Evolutionary conservation across 2,888 invertebrate genomes (phyloP).

Genomic region (Emmelina monodactyla): DNA sequence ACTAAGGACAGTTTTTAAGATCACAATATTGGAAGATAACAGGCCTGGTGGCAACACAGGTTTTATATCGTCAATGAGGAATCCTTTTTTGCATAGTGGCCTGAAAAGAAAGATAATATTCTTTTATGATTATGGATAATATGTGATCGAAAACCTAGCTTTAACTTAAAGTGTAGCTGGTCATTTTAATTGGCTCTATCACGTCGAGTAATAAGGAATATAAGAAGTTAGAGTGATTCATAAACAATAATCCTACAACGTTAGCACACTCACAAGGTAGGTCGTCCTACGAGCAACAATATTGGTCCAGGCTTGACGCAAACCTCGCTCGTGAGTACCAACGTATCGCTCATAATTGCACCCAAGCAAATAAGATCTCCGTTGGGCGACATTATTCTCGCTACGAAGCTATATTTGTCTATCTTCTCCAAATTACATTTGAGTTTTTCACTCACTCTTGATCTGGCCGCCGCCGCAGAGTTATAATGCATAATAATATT

Average conservation of each 20-base stretch:
- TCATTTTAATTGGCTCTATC: too few relatives aligned
- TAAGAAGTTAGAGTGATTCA: too few relatives aligned
- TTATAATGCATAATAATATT: conserved; percentile 37
- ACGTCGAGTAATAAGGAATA: too few relatives aligned
- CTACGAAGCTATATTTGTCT: conserved; percentile 34
- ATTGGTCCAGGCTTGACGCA: conserved; percentile 40
- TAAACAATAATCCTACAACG: too few relatives aligned
- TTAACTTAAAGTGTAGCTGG: too few relatives aligned
- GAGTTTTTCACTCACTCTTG: conserved; percentile 19
- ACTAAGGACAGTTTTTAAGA: conserved; percentile 33
- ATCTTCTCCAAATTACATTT: conserved; percentile 36
- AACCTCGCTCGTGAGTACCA: conserved; percentile 35
- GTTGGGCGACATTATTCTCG: conserved; percentile 37
- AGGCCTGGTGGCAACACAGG: conserved; percentile 30
- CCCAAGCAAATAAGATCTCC: conserved; percentile 43
- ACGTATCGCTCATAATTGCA: conserved; percentile 33
- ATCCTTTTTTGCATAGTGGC: conserved; percentile 44
- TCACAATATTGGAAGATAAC: conserved; percentile 30
- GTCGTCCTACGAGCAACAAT: conserved; percentile 32
- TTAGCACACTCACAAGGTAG: conserved; percentile 34
- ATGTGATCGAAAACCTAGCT: too few relatives aligned
- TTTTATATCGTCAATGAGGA: conserved; percentile 31
- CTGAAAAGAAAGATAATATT: conserved; percentile 25
- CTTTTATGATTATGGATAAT: too few relatives aligned
- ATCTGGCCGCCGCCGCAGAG: too few relatives aligned